phyloP scores from a whole-genome alignment of 2,797 vertebrate species.

The Sebastes nivosus region DNA sequence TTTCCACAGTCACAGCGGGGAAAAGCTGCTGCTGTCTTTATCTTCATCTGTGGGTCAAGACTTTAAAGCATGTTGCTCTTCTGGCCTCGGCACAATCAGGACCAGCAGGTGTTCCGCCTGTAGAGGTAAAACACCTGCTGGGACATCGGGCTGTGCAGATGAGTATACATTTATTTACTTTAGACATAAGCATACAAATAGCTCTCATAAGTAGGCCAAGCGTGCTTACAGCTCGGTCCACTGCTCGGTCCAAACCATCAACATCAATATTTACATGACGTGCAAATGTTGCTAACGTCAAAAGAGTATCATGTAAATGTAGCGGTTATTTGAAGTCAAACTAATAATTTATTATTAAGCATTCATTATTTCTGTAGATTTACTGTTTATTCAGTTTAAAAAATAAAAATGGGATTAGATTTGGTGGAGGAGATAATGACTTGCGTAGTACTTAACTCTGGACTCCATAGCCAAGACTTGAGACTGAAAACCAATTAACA shows the following conservation, averaged over 20 bases:
- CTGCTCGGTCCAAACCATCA: not conserved
- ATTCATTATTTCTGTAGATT: not conserved
- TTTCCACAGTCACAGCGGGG: not conserved
- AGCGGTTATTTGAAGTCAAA: not conserved
- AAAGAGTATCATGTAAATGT: not conserved
- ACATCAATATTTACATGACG: not conserved
- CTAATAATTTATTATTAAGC: not conserved
- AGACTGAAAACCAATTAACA: too few relatives aligned
- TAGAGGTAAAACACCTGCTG: slow-evolving; percentile 24
- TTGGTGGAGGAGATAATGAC: too few relatives aligned
- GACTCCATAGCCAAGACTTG: too few relatives aligned
- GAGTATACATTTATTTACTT: slow-evolving; percentile 3
- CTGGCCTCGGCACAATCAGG: slow-evolving; percentile 1
- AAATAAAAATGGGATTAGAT: not conserved
- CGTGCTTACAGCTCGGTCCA: not conserved
- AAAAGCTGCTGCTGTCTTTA: not conserved
- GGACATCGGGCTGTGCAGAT: not conserved
- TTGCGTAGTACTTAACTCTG: too few relatives aligned
- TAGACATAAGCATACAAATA: slow-evolving; percentile 17
- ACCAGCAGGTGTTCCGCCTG: slow-evolving; percentile 33
- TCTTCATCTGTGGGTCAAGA: not conserved
- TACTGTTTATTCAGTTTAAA: not conserved
- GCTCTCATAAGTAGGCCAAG: slow-evolving; percentile 11
- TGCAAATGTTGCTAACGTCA: not conserved
- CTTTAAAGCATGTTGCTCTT: not conserved